Evolutionary conservation across 2,888 invertebrate genomes (phyloP), one percentile per base, ranked within the genome.

Genomic region (Troglohyphantes excavatus): DNA sequence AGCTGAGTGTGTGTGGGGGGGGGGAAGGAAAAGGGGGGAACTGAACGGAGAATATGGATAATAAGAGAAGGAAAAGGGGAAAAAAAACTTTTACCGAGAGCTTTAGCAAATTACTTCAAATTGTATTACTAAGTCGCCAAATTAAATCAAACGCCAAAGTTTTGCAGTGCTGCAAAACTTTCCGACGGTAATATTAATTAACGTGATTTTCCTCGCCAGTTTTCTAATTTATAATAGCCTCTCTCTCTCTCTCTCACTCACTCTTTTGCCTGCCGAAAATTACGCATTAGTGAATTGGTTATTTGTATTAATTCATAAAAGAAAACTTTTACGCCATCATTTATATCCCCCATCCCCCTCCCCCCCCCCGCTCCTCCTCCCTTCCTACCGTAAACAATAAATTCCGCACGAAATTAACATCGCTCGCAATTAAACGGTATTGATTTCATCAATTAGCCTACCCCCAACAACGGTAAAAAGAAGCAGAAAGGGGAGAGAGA

Each of bases 51-150:
- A 89, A 89, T 89, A 89, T 89, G 88, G 88, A 89, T 82, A 89
- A 82, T 76, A 90, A 90, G 84, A 76, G 76, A 76, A 76, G 81
- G 59, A 29, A 70, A 68, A 19, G 43, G 72, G 73, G 73, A 46
- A 53, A 70, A 84, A 90, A 79, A 78, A 78, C 72, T 90, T 90
- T 70, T 84, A 90, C 78, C 90, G 90, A 85, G 81, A 90, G 90
- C 90, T 81, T 78, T 75, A 85, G 90, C 90, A 90, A 90, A 90
- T 90, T 90, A 90, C 90, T 81, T 82, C 79, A 90, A 90, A 90
- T 90, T 90, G 90, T 90, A 90, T 90, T 90, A 90, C 90, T 90
- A 90, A 90, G 90, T 90, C 90, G 90, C 90, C 88, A 90, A 90
- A 90, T 90, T 90, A 90, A 90, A 90, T 90, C 90, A 90, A 90